Evolutionary conservation across 2,797 vertebrate species (phyloP), one percentile per base, ranked within the genome.

Genomic region (Gadopsis marmoratus): DNA sequence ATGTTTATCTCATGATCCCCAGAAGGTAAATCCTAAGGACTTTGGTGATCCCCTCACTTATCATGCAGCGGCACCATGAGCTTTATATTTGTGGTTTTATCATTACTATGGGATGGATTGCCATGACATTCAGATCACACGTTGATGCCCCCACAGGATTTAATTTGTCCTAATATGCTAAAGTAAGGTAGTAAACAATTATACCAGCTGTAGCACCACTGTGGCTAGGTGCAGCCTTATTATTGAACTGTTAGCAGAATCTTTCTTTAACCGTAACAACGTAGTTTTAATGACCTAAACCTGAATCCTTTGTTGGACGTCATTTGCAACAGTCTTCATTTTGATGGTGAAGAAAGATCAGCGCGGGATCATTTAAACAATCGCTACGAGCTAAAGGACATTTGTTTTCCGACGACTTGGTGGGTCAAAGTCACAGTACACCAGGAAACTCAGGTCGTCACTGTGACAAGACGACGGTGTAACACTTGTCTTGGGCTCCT

Each of bases 401-500:
- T 43, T 51, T 26, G 41, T 12, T 0, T 2, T 68, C 53, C 31
- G 17, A 41, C 0, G 17, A 66, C n/a, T 31, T 41, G 55, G 17
- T 41, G 13, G 33, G 13, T 29, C n/a, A 61, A 7, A 41, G 31
- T 47, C 3, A 19, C n/a, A 21, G 13, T 43, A 13, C 6, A 58
- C 14, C 31, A 45, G 1, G 4, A 59, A 17, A 31, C 17, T 33
- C 19, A 2, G 4, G 50, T 19, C 65, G 58, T 71, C 39, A 43
- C 43, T 16, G 10, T 6, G 60, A 58, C 50, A 21, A 17, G 56
- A 33, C 17, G 13, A n/a, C 11, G n/a, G 51, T 29, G 74, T 63
- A 26, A 61, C 61, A 64, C 12, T 48, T 1, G 67, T 69, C 60
- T 47, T 12, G 35, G 45, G 54, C 68, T 73, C 43, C 31, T 67